phyloP scores from a whole-genome alignment of 2,113 vertebrate genomes.

The Columbina picui region DNA sequence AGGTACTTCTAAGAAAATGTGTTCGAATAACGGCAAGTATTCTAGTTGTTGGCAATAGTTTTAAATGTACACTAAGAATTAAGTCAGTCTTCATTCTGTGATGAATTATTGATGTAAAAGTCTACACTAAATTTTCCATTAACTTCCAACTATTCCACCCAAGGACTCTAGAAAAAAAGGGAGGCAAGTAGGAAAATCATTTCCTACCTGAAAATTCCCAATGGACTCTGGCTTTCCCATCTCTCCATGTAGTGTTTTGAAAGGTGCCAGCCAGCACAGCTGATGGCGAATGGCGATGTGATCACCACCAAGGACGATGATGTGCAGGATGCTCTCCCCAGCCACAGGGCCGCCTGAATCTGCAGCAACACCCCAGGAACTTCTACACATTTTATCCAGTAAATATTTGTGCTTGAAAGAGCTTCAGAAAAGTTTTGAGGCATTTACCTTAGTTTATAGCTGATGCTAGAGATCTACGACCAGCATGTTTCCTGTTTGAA shows the following conservation, averaged over 20 bases:
- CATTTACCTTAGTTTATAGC: neutral
- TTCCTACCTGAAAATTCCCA: neutral
- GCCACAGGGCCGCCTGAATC: neutral
- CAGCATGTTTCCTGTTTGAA: neutral
- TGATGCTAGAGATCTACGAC: neutral
- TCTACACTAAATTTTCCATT: neutral
- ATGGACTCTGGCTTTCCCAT: neutral
- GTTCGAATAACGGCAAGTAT: neutral
- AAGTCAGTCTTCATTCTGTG: neutral
- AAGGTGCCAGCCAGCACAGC: neutral
- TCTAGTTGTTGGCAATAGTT: neutral
- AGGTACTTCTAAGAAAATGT: neutral
- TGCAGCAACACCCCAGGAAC: neutral
- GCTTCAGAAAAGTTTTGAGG: neutral
- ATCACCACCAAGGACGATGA: too few relatives aligned
- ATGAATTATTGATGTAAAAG: neutral
- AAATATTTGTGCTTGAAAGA: neutral
- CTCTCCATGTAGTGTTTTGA: neutral
- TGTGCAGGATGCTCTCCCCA: neutral
- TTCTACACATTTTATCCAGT: neutral
- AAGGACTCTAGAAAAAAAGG: neutral
- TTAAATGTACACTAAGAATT: neutral
- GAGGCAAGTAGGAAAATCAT: neutral
- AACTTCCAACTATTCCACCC: neutral
- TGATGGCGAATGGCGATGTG: neutral